A percentile compares a stretch with the other conserved stretches of the same genome.
Conservation (phyloP, 2,888 invertebrate genomes). For the Galeopsomyia nigrocyanea region DNA sequence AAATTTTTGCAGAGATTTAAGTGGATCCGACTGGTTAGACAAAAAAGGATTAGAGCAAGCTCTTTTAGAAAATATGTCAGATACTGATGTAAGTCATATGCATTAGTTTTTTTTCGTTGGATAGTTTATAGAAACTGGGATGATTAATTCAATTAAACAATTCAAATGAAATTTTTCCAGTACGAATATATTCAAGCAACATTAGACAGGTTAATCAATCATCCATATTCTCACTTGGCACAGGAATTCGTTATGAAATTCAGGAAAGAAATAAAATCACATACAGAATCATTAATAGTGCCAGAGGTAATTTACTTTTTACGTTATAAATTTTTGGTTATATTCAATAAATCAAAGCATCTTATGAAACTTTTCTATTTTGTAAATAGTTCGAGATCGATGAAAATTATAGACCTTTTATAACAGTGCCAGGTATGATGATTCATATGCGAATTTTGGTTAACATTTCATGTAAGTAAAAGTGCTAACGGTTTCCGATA, state of each 20-base stretch:
- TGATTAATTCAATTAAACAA: constrained; percentile 10
- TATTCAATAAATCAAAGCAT: neutral
- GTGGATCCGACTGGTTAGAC: constrained; percentile 76
- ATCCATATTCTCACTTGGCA: constrained; percentile 79
- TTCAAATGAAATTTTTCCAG: constrained; percentile 57
- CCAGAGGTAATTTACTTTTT: constrained; percentile 69
- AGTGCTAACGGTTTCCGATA: neutral
- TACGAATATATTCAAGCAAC: constrained; percentile 81
- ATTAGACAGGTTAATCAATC: constrained; percentile 78
- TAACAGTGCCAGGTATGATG: constrained; percentile 63
- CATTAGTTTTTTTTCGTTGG: neutral
- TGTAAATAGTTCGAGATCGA: constrained; percentile 74
- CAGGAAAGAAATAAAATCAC: constrained; percentile 74
- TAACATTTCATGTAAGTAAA: neutral
- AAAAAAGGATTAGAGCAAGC: constrained; percentile 76
- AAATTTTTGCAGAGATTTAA: constrained; percentile 69
- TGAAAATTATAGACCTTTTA: constrained; percentile 78
- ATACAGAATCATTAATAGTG: constrained; percentile 74
- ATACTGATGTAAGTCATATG: constrained; percentile 70
- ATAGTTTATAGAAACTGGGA: neutral
- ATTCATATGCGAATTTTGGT: neutral
- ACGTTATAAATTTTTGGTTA: neutral
- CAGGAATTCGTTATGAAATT: constrained; percentile 83
- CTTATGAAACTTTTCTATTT: constrained; percentile 48
- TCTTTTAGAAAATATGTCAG: constrained; percentile 78